These are phyloP conservation scores for Ceratina calcarata DNA, from an alignment of 1,140 invertebrate genomes.

Conservation along the genomic window DNA sequence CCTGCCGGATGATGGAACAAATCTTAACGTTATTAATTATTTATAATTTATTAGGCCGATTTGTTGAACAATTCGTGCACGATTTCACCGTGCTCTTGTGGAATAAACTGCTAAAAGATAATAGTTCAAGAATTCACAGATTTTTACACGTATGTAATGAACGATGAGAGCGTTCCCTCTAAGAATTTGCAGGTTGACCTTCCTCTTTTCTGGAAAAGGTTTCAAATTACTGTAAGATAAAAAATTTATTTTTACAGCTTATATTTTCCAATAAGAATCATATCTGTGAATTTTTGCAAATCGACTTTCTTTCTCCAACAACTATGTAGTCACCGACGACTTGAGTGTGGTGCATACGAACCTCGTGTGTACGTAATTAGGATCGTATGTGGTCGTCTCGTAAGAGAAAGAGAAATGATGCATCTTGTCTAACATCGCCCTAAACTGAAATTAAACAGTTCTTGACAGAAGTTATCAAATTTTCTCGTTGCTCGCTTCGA, in stretches of 20 bases:
- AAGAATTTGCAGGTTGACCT: too few relatives aligned
- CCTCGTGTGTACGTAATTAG: conserved; percentile 37
- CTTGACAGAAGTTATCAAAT: background rate
- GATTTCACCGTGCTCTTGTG: background rate
- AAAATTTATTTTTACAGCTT: background rate
- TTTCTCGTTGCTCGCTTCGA: background rate
- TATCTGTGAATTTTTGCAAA: conserved; percentile 1
- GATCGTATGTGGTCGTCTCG: conserved; percentile 27
- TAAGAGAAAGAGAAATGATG: conserved; percentile 23
- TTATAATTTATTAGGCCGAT: conserved; percentile 71
- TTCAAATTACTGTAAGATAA: background rate
- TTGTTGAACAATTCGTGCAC: conserved; percentile 16
- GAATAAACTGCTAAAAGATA: conserved; percentile 17
- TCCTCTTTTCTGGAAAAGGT: too few relatives aligned
- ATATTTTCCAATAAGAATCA: background rate
- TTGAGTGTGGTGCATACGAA: conserved; percentile 26
- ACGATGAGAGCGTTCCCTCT: too few relatives aligned
- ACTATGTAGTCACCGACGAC: conserved; percentile 12
- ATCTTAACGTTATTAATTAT: conserved; percentile 53
- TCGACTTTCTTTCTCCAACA: background rate
- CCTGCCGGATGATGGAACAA: conserved; percentile 16
- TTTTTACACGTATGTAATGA: background rate
- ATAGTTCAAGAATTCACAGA: conserved; percentile 7
- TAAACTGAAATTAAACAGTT: background rate
- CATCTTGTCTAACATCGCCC: conserved; percentile 18